Evolutionary conservation across 2,888 invertebrate species (phyloP).

Genomic region (Timema podura): DNA sequence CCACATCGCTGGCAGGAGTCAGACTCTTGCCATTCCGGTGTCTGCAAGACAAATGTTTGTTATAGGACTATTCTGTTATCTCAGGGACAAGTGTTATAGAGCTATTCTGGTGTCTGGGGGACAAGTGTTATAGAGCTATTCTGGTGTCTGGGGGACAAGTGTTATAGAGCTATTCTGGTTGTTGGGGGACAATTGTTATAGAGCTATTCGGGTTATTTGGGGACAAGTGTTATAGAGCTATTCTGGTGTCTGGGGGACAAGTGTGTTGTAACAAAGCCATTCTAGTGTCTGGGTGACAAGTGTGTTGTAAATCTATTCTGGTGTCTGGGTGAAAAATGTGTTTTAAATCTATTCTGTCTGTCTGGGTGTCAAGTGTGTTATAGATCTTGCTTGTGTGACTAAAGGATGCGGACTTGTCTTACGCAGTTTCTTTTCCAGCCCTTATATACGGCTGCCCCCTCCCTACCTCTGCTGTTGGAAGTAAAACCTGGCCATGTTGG

Average conservation of each 20-base stretch:
- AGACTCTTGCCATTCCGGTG: conserved; percentile 92
- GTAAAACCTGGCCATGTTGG: too few relatives aligned
- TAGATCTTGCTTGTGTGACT: too few relatives aligned
- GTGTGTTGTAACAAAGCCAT: not conserved
- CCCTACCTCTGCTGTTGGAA: too few relatives aligned
- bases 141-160: not conserved
- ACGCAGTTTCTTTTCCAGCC: too few relatives aligned
- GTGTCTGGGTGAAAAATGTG: not conserved
- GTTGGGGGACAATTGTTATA: too few relatives aligned
- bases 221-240: too few relatives aligned
- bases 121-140: not conserved
- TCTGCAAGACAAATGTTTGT: conserved; percentile 46
- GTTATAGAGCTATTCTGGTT: not conserved
- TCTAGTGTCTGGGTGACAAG: not conserved
- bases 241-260: too few relatives aligned
- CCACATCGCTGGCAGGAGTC: conserved; percentile 93
- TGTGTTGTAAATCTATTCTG: not conserved
- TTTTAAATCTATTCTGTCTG: too few relatives aligned
- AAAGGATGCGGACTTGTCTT: too few relatives aligned
- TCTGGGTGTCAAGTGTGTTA: not conserved
- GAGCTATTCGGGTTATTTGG: too few relatives aligned
- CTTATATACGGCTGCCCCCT: too few relatives aligned
- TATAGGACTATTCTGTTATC: too few relatives aligned
- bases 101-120: not conserved
- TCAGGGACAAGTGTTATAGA: not conserved